Conservation (phyloP, 2,888 invertebrate species). For the Selenia dentaria region DNA sequence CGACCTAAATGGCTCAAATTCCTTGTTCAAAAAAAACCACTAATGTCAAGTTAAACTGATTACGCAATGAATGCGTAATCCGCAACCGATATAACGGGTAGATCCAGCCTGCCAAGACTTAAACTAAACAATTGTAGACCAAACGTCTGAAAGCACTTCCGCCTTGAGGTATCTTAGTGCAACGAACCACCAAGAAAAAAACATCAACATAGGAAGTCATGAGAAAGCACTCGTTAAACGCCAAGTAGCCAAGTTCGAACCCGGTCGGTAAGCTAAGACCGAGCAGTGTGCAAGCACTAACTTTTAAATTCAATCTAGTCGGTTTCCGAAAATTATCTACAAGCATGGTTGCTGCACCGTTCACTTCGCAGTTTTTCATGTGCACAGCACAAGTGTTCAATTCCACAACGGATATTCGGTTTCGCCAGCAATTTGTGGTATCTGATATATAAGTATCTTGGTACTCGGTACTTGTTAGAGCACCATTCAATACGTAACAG, state of each 20-base stretch:
- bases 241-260: constrained; percentile 19
- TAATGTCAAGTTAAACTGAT: background rate
- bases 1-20: background rate
- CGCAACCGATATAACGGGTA: constrained; percentile 9
- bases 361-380: constrained; percentile 17
- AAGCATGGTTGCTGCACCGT: constrained; percentile 38
- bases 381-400: constrained; percentile 6
- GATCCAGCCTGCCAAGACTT: constrained; percentile 11
- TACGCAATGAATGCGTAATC: background rate
- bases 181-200: constrained; percentile 19
- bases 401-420: constrained; percentile 14
- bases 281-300: constrained; percentile 28
- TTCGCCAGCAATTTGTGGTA: constrained; percentile 7
- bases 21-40: background rate
- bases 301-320: constrained; percentile 48
- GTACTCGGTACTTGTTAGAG: constrained; percentile 3
- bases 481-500: background rate
- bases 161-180: constrained; percentile 13
- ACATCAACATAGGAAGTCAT: constrained; percentile 12
- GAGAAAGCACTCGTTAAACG: constrained; percentile 37
- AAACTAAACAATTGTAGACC: constrained; percentile 24
- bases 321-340: constrained; percentile 35
- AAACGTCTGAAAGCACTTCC: constrained; percentile 21
- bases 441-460: too few relatives aligned
- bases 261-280: constrained; percentile 15